Evolutionary conservation across 2,888 invertebrate genomes (phyloP).

Genomic region (Cataglyphis cursor): DNA sequence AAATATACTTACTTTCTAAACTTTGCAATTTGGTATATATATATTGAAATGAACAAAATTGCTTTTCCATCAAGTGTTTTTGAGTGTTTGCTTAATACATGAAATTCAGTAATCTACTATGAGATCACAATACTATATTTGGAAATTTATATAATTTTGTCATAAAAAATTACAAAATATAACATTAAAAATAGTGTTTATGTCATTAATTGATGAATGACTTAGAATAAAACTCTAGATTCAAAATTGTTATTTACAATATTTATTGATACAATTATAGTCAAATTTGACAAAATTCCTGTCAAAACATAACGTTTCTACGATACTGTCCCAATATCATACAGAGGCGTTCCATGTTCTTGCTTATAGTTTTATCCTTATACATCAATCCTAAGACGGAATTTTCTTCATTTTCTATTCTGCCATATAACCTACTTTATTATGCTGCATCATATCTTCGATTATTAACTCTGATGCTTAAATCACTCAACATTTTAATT

Average conservation of each 20-base stretch:
- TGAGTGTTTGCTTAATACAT: background rate
- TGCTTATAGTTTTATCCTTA: slow-evolving; percentile 70
- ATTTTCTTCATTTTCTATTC: slow-evolving; percentile 75
- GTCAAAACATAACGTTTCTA: slow-evolving; percentile 69
- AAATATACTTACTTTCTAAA: slow-evolving; percentile 54
- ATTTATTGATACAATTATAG: slow-evolving; percentile 72
- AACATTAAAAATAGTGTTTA: slow-evolving; percentile 53
- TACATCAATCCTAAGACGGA: slow-evolving; percentile 75
- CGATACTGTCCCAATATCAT: slow-evolving; percentile 66
- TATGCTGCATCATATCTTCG: slow-evolving; percentile 72
- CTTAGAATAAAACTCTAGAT: slow-evolving; percentile 73
- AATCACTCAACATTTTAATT: slow-evolving; percentile 60
- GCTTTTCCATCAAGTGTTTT: slow-evolving; percentile 31
- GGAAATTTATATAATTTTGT: slow-evolving; percentile 16
- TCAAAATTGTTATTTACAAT: slow-evolving; percentile 74
- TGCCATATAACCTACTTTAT: slow-evolving; percentile 73
- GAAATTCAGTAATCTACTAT: background rate
- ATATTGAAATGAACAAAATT: slow-evolving; percentile 58
- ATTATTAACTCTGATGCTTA: slow-evolving; percentile 63
- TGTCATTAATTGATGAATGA: slow-evolving; percentile 61
- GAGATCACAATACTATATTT: slow-evolving; percentile 30
- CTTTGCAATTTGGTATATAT: slow-evolving; percentile 36
- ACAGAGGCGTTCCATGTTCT: slow-evolving; percentile 60
- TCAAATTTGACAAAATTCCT: slow-evolving; percentile 72
- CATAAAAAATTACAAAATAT: slow-evolving; percentile 17